phyloP scores from a whole-genome alignment of 2,113 vertebrate species.

The human (Homo sapiens) region GRCh38 chr12:6967001-6967500 shows the following conservation, averaged over 20 bases:
- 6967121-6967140: no score
- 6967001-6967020: no score
- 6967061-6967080: background rate
- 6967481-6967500: background rate
- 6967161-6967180: constrained; percentile 90
- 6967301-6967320: background rate
- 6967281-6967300: accelerated
- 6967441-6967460: background rate
- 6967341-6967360: constrained; percentile 78
- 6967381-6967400: constrained; percentile 51
- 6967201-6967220: constrained; percentile 94
- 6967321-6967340: constrained; percentile 8
- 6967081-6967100: background rate
- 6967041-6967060: background rate
- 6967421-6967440: background rate
- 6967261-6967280: constrained; percentile 68
- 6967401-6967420: constrained; percentile 37
- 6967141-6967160: accelerated
- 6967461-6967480: constrained; percentile 41
- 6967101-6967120: background rate
- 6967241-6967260: constrained; percentile 88
- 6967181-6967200: constrained; percentile 96
- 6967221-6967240: constrained; percentile 90
- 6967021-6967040: no score
- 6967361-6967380: background rate